Evolutionary conservation across 2,888 invertebrate genomes (phyloP).

Genomic region (Eucriotettix oculatus): DNA sequence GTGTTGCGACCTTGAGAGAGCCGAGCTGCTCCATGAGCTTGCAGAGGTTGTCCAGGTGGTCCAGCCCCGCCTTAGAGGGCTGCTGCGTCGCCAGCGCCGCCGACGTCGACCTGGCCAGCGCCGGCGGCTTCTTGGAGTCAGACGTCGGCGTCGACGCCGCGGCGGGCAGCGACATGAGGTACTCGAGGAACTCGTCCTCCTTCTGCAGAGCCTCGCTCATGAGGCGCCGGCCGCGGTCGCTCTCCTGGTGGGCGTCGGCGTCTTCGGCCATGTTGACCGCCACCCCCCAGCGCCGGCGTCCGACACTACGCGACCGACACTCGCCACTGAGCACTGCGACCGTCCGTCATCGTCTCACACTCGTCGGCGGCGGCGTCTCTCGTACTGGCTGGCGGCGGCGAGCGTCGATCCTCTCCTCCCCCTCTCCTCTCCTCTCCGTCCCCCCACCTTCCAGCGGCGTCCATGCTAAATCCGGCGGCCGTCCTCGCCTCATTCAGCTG

Average conservation of each 20-base stretch:
- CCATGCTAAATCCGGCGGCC: no score
- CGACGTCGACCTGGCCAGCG: constrained; percentile 6
- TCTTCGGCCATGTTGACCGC: no score
- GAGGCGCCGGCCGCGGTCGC: constrained; percentile 3
- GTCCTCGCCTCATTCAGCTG: no score
- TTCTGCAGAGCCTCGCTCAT: constrained; percentile 12
- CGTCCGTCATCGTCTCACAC: no score
- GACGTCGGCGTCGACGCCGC: constrained; percentile 7
- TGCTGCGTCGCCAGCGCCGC: not conserved
- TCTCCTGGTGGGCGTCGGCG: not conserved
- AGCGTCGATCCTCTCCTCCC: no score
- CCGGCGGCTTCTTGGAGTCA: not conserved
- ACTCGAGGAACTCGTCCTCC: constrained; percentile 30
- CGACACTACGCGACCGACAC: no score
- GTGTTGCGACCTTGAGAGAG: constrained; percentile 31
- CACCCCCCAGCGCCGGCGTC: no score
- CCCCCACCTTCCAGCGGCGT: no score
- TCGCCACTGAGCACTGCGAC: no score
- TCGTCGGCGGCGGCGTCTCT: no score
- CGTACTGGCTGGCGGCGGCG: no score
- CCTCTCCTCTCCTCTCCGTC: no score
- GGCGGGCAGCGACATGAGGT: constrained; percentile 26
- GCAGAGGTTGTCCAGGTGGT: constrained; percentile 64
- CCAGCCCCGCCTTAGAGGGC: constrained; percentile 30
- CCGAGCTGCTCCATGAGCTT: constrained; percentile 60